Evolutionary conservation across 2,797 vertebrate species (phyloP).

Genomic region (Sebastes oblongus): DNA sequence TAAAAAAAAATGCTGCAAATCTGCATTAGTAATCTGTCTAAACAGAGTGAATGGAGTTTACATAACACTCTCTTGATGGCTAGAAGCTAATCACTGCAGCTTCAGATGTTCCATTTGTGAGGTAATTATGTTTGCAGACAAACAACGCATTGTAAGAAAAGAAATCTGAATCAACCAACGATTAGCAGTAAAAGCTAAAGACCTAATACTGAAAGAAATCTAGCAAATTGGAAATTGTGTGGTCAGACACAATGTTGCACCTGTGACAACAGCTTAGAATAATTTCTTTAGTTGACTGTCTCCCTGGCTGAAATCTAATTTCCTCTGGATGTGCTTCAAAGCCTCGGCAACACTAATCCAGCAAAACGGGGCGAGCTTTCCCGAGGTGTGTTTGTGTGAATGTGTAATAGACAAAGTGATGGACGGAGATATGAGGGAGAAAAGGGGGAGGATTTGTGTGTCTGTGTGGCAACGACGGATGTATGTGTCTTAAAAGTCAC

Average conservation of each 20-base stretch:
- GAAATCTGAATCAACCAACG: neutral
- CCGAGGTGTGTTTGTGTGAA: slow-evolving; percentile 6
- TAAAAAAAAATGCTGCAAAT: neutral
- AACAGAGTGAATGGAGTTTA: neutral
- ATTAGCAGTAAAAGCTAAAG: neutral
- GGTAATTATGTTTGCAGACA: neutral
- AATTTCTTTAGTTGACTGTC: slow-evolving; percentile 4
- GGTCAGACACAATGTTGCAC: slow-evolving; percentile 8
- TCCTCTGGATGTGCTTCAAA: slow-evolving; percentile 47
- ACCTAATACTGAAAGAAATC: neutral
- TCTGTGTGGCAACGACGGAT: slow-evolving; percentile 1
- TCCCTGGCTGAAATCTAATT: slow-evolving; percentile 44
- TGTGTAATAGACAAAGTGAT: neutral
- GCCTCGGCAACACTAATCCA: slow-evolving; percentile 30
- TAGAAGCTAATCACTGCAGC: neutral
- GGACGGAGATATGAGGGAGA: neutral
- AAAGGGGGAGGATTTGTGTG: neutral
- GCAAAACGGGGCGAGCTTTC: neutral
- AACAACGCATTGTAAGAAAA: neutral
- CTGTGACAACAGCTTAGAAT: slow-evolving; percentile 30
- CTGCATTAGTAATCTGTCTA: neutral
- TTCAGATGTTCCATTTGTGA: neutral
- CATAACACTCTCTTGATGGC: neutral
- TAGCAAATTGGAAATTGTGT: neutral
- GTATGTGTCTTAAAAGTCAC: neutral